A percentile compares a stretch with the other conserved stretches of the same genome.
Conservation (phyloP, 2,888 invertebrate genomes). For the Apantesis nais region DNA sequence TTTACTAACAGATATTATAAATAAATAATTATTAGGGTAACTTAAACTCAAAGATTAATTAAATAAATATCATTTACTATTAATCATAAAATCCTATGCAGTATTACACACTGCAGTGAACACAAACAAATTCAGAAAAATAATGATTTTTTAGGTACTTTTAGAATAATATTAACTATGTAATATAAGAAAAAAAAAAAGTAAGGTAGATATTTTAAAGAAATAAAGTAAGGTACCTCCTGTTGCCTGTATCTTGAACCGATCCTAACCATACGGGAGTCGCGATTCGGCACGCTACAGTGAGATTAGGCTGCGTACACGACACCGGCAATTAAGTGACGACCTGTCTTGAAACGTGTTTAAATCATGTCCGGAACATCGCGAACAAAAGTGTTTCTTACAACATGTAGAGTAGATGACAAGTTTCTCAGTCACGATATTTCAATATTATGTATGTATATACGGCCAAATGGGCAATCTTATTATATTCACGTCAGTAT, state of each 20-base stretch:
- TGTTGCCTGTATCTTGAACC: constrained; percentile 20
- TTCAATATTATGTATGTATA: not conserved
- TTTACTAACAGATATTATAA: no score
- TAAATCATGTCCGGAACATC: constrained; percentile 38
- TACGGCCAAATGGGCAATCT: not conserved
- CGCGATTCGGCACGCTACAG: constrained; percentile 50
- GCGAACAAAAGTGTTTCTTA: constrained; percentile 19
- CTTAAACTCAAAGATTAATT: no score
- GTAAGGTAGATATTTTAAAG: not conserved
- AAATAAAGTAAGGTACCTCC: not conserved
- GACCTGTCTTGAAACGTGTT: constrained; percentile 50
- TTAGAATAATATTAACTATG: no score
- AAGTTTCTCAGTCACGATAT: no score
- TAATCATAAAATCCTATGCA: no score
- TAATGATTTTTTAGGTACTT: no score
- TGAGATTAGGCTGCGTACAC: constrained; percentile 49
- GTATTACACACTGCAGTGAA: no score
- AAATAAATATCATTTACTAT: no score
- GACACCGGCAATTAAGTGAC: constrained; percentile 51
- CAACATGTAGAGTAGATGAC: not conserved
- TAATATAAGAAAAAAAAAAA: no score
- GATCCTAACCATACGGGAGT: constrained; percentile 52
- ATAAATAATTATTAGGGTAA: no score
- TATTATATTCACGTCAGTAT: no score
- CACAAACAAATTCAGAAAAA: no score